Percentiles rank a stretch among this genome's conserved stretches.
Evolutionary conservation across 2,888 invertebrate species (phyloP).

Genomic region (Tenthredo livida): DNA sequence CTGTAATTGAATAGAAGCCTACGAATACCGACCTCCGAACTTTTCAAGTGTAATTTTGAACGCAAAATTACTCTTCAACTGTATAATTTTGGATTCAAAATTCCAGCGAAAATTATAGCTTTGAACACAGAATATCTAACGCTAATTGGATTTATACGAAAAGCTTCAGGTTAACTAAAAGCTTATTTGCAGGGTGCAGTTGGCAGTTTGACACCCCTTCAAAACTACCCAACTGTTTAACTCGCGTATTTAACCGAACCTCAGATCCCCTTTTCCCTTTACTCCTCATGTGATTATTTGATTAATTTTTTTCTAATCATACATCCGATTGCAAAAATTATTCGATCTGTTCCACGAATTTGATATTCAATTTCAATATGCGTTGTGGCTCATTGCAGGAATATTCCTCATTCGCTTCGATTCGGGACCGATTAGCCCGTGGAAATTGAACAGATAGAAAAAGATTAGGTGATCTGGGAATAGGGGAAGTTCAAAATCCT

Average conservation of each 20-base stretch:
- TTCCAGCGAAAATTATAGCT: not conserved
- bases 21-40: not conserved
- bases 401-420: not conserved
- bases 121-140: not conserved
- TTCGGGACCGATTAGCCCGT: not conserved
- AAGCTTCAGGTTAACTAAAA: not conserved
- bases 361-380: not conserved
- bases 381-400: not conserved
- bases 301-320: not conserved
- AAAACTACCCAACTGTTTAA: not conserved
- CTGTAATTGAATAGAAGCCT: not conserved
- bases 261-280: not conserved
- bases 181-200: not conserved
- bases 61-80: not conserved
- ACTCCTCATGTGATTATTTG: not conserved
- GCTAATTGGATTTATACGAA: not conserved
- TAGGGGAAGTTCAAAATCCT: not conserved
- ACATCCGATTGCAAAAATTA: not conserved
- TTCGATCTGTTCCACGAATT: not conserved
- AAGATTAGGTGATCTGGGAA: not conserved
- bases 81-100: not conserved
- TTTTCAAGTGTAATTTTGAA: not conserved
- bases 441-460: not conserved
- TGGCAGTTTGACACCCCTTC: conserved; percentile 17
- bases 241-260: not conserved